Evolutionary conservation across 2,888 invertebrate genomes (phyloP).

Genomic region (Lissonota sp.): DNA sequence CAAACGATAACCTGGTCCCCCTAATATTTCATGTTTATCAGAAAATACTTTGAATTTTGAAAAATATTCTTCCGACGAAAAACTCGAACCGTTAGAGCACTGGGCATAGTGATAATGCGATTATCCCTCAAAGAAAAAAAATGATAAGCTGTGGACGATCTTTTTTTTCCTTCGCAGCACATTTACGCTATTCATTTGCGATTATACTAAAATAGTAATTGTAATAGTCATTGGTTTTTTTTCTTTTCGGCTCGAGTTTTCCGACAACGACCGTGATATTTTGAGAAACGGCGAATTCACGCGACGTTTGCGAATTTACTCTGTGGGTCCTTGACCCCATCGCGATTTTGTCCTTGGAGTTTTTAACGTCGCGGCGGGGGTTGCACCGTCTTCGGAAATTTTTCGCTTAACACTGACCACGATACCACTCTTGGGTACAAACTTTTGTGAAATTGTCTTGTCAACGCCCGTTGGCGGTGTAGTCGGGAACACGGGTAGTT

Average conservation of each 20-base stretch:
- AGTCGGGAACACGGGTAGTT: constrained; percentile 74
- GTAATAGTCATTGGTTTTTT: background rate
- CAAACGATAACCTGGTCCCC: no score
- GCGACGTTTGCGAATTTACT: constrained; percentile 65
- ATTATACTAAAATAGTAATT: no score
- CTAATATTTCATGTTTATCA: no score
- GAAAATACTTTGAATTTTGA: no score
- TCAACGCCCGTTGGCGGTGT: constrained; percentile 46
- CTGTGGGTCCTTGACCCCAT: constrained; percentile 80
- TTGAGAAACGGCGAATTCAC: background rate
- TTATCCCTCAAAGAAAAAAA: background rate
- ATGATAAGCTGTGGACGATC: background rate
- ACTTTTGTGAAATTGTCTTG: constrained; percentile 64
- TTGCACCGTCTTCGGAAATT: constrained; percentile 68
- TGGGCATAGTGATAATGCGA: no score
- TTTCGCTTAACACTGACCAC: constrained; percentile 79
- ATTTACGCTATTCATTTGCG: background rate
- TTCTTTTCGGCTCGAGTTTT: constrained; percentile 5
- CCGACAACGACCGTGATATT: constrained; percentile 4
- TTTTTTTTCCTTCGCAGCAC: background rate
- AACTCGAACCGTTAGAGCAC: no score
- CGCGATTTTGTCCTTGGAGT: constrained; percentile 77
- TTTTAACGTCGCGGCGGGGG: constrained; percentile 68
- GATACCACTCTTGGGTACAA: constrained; percentile 77
- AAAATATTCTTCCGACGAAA: no score